These are phyloP conservation scores for Microcebus griseorufus DNA, from an alignment of 2,113 vertebrate species.

Conservation along the genomic window DNA sequence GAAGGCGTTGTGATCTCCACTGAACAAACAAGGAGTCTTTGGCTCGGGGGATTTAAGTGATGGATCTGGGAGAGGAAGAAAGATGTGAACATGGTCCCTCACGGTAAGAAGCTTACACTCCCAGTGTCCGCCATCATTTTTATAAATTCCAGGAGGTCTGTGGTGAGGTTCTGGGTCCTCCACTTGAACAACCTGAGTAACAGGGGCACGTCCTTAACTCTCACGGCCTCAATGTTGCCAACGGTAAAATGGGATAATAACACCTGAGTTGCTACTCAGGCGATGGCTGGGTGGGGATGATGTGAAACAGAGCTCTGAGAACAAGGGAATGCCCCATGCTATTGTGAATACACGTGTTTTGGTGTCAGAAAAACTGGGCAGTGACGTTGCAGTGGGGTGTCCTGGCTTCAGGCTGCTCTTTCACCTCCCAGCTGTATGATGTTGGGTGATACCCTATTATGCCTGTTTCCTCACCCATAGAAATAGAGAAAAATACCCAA, in stretches of 20 bases:
- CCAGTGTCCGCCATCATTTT: not conserved
- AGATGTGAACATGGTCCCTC: not conserved
- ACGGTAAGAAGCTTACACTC: not conserved
- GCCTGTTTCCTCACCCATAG: not conserved
- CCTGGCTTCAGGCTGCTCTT: not conserved
- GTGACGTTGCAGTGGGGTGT: fast-evolving
- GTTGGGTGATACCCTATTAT: too few relatives aligned
- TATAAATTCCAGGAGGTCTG: not conserved
- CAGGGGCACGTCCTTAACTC: not conserved
- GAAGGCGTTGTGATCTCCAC: not conserved
- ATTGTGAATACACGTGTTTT: fast-evolving
- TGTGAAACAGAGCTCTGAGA: not conserved
- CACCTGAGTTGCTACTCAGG: not conserved
- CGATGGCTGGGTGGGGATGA: not conserved
- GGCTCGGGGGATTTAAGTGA: not conserved
- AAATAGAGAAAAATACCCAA: not conserved
- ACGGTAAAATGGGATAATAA: not conserved
- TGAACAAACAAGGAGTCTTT: not conserved
- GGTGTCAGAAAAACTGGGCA: not conserved
- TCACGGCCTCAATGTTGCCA: not conserved
- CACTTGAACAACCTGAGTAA: not conserved
- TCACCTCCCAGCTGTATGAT: not conserved
- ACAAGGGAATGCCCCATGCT: fast-evolving
- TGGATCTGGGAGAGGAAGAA: not conserved
- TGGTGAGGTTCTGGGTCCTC: not conserved